A percentile compares a stretch with the other conserved stretches of the same genome.
Conservation (phyloP, 2,113 vertebrate genomes). For the Egretta garzetta region DNA sequence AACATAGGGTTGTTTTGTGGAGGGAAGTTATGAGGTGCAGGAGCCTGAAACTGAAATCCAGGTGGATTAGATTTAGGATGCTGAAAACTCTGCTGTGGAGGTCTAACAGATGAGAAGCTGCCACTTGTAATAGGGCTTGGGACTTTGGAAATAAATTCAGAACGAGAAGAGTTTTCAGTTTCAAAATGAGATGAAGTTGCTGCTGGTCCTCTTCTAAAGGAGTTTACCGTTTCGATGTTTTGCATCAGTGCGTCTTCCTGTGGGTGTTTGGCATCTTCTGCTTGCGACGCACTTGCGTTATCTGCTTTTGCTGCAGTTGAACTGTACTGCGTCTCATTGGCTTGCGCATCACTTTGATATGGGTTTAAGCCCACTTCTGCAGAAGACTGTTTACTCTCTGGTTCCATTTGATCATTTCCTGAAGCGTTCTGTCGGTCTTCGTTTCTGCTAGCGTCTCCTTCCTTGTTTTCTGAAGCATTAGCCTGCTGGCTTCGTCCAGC, state of each 20-base stretch:
- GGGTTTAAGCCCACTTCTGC: slow-evolving; percentile 52
- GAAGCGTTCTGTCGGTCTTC: slow-evolving; percentile 63
- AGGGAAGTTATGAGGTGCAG: slow-evolving; percentile 69
- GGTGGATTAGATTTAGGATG: slow-evolving; percentile 72
- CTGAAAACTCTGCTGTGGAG: slow-evolving; percentile 74
- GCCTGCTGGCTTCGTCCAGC: slow-evolving; percentile 85
- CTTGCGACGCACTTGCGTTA: slow-evolving; percentile 53
- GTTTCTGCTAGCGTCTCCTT: slow-evolving; percentile 68
- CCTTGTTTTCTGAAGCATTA: slow-evolving; percentile 70
- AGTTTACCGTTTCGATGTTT: slow-evolving; percentile 77
- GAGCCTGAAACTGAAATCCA: slow-evolving; percentile 77
- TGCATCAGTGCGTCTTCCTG: slow-evolving; percentile 72
- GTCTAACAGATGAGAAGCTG: slow-evolving; percentile 72
- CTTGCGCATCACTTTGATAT: slow-evolving; percentile 53
- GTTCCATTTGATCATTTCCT: slow-evolving; percentile 45
- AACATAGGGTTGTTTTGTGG: slow-evolving; percentile 72
- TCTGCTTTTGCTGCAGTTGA: slow-evolving; percentile 70
- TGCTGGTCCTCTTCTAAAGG: slow-evolving; percentile 75
- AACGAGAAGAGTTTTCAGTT: slow-evolving; percentile 62
- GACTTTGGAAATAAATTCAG: slow-evolving; percentile 69
- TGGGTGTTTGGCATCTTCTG: slow-evolving; percentile 54
- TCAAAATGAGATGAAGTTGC: slow-evolving; percentile 74
- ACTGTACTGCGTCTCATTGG: slow-evolving; percentile 51
- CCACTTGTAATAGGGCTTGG: slow-evolving; percentile 62
- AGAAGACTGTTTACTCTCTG: slow-evolving; percentile 61